Evolutionary conservation across 2,888 invertebrate genomes (phyloP).

Genomic region (Hoplodrina blanda): DNA sequence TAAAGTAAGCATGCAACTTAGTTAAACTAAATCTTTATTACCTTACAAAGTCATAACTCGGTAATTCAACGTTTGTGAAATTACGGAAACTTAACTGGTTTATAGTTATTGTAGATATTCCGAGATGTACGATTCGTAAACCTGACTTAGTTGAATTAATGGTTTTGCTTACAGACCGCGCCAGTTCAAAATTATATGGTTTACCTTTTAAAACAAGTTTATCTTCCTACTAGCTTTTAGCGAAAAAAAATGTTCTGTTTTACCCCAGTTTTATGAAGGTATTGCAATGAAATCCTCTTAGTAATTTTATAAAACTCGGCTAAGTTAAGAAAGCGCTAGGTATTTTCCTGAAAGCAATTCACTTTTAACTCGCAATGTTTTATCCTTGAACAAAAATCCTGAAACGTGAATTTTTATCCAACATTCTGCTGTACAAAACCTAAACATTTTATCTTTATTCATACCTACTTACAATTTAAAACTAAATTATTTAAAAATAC

Average conservation of each 20-base stretch:
- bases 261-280: neutral
- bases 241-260: neutral
- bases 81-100: conserved; percentile 10
- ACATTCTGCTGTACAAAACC: neutral
- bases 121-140: neutral
- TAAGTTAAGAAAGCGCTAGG: conserved; percentile 9
- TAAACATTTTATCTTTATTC: neutral
- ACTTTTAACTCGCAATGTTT: conserved; percentile 21
- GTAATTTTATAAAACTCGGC: conserved; percentile 8
- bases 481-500: neutral
- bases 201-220: neutral
- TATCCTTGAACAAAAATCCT: conserved; percentile 16
- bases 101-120: neutral
- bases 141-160: neutral
- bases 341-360: conserved; percentile 23
- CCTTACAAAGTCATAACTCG: conserved; percentile 7
- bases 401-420: neutral
- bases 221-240: neutral
- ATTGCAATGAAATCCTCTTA: conserved; percentile 4
- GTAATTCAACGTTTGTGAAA: conserved; percentile 5
- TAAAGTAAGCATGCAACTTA: conserved; percentile 4
- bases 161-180: neutral
- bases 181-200: neutral
- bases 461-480: neutral
- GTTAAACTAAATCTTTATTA: conserved; percentile 6